A percentile compares a stretch with the other conserved stretches of the same genome.
Evolutionary conservation across 1,140 invertebrate genomes (phyloP).

Genomic region (Drosophila triauraria): DNA sequence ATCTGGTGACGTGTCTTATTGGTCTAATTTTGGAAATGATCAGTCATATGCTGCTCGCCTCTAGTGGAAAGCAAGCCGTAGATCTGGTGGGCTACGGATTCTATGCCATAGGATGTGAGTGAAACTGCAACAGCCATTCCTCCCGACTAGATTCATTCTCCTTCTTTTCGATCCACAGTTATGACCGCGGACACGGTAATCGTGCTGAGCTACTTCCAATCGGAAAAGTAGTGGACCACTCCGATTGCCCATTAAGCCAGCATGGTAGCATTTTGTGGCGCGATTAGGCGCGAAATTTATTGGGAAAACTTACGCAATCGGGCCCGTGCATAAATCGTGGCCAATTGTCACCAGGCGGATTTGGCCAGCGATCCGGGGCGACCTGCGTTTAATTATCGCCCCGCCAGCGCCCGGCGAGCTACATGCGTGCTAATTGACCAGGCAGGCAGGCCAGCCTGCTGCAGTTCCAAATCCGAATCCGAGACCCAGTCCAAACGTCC

Average conservation of each 20-base stretch:
- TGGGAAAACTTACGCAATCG: conserved; percentile 73
- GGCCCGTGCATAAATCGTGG: conserved; percentile 67
- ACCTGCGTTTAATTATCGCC: conserved; percentile 73
- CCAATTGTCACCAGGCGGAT: conserved; percentile 71
- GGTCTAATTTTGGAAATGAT: conserved; percentile 42
- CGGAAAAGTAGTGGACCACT: conserved; percentile 19
- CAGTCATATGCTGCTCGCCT: conserved; percentile 27
- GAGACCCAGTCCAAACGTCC: conserved; percentile 53
- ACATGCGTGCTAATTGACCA: conserved; percentile 82
- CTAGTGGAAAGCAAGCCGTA: rapidly evolving
- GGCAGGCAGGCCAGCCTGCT: conserved; percentile 11
- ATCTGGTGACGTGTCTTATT: conserved; percentile 32
- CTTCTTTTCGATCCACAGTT: conserved; percentile 12
- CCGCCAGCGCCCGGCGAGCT: conserved; percentile 60
- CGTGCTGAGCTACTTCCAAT: conserved; percentile 23
- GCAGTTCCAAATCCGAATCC: conserved; percentile 17
- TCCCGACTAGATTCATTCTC: background rate
- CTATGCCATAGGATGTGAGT: conserved; percentile 34
- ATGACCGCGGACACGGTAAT: background rate
- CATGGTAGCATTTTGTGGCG: conserved; percentile 69
- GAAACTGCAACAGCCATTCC: background rate
- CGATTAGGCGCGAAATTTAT: conserved; percentile 74
- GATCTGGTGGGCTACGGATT: conserved; percentile 3
- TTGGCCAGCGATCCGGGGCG: conserved; percentile 34
- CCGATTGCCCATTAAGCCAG: conserved; percentile 51